A percentile compares a stretch with the other conserved stretches of the same genome.
Conservation (phyloP, 2,113 vertebrate genomes). For the Plecotus auritus region DNA sequence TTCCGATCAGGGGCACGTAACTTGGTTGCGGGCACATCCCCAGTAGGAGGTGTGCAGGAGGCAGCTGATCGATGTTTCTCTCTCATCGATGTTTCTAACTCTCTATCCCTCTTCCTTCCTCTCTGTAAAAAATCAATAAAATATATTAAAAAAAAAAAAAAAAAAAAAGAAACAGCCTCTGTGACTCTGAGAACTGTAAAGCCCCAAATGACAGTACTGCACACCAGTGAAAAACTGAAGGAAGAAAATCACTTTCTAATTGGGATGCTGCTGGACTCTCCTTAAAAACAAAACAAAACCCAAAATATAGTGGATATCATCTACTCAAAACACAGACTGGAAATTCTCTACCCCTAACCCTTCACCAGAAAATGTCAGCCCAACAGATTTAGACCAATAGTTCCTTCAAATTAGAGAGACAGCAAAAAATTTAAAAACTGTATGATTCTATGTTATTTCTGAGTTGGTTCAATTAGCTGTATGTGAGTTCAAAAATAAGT, state of each 20-base stretch:
- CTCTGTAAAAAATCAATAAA: no score
- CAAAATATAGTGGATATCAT: background rate
- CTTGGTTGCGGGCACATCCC: no score
- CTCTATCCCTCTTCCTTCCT: no score
- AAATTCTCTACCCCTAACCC: background rate
- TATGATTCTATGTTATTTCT: background rate
- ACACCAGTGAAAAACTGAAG: background rate
- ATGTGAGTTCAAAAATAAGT: background rate
- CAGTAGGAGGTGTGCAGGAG: no score
- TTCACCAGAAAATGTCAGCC: background rate
- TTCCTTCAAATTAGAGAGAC: background rate
- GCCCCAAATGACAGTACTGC: background rate
- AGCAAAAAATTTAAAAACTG: background rate
- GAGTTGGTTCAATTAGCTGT: background rate
- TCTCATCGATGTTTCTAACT: no score
- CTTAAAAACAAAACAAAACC: background rate
- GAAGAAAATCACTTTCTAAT: background rate
- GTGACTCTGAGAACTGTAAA: background rate
- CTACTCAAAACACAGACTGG: background rate
- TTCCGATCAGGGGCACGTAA: no score
- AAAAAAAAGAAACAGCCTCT: background rate
- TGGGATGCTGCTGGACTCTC: background rate
- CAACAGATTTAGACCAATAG: background rate
- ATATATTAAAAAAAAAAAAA: conserved; percentile 17
- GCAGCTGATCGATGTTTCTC: no score